Evolutionary conservation across 2,888 invertebrate genomes (phyloP), one percentile per base, ranked within the genome.

Genomic region (Macrophya alboannulata): DNA sequence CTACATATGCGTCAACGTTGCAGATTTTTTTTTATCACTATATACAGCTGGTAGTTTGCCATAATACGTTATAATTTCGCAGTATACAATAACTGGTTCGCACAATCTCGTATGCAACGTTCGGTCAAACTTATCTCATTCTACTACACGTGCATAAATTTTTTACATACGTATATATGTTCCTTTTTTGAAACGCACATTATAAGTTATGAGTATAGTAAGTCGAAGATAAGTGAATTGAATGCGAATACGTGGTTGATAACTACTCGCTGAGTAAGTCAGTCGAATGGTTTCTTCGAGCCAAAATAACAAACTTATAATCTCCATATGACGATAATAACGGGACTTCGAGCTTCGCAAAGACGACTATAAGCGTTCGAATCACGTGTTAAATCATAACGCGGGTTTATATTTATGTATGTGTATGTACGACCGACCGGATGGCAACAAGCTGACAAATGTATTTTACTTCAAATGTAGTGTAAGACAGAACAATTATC

Each of bases 181-280:
- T 17, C 17, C 6, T 31, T 31, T 31, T 68, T 17, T 37, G 6
- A 1, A 15, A 37, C 6, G 37, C 68, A 68, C 4, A 37, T 48
- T 48, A 12, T 2, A n/a, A 55, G n/a, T 37, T 68, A 68, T 17
- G 15, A 48, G 37, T 68, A 37, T 17, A 37, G 15, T 4, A 15
- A 6, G 31, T 25, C 15, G 1, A 5, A 65, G 37, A 72, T 21
- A 31, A 25, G 25, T 79, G 40, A 77, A 86, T 86, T 79, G 40
- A 77, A 86, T 86, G 17, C 55, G 17, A 71, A 79, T 77, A 40
- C 87, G 91, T 82, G 86, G 92, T 10, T 89, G 92, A 72, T 93
- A 93, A 2, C 92, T 87, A 85, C 40, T 59, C 51, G 65, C 71
- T 76, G 59, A 76, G 45, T 65, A 25, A 25, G 62, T n/a, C 48